phyloP scores from a whole-genome alignment of 1,140 invertebrate species.

The Meteorus sp. region DNA sequence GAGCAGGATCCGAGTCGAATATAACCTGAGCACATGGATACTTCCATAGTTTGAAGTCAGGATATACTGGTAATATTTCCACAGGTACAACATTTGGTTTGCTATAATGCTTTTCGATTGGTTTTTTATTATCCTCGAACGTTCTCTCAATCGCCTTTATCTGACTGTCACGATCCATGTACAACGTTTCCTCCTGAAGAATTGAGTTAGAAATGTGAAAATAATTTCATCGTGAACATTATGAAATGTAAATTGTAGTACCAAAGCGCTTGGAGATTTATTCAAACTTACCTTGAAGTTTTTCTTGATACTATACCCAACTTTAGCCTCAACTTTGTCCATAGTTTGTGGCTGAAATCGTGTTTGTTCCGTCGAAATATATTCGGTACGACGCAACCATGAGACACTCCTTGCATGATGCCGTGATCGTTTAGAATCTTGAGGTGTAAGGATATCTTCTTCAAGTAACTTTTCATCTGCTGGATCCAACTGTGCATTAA shows the following conservation, averaged over 20 bases:
- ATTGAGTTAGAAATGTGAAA: too few relatives aligned
- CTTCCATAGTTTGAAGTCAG: constrained; percentile 96
- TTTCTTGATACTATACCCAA: constrained; percentile 97
- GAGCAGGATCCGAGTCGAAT: constrained; percentile 95
- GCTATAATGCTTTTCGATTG: constrained; percentile 91
- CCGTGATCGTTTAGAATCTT: constrained; percentile 84
- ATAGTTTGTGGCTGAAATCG: constrained; percentile 93
- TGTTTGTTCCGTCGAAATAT: constrained; percentile 98
- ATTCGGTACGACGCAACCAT: constrained; percentile 96
- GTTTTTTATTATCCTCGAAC: constrained; percentile 87
- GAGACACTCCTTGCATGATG: constrained; percentile 94
- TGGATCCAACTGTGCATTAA: constrained; percentile 74
- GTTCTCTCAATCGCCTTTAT: constrained; percentile 98
- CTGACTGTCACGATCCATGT: constrained; percentile 96
- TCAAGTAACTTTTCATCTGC: constrained; percentile 92
- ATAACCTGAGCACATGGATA: constrained; percentile 98
- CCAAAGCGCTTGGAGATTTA: not conserved
- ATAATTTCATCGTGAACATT: too few relatives aligned
- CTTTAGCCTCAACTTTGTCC: constrained; percentile 97
- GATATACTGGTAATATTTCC: constrained; percentile 86
- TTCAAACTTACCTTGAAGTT: constrained; percentile 69
- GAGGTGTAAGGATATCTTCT: constrained; percentile 86
- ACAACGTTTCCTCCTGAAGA: constrained; percentile 91
- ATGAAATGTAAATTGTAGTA: too few relatives aligned
- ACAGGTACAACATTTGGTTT: constrained; percentile 93